A percentile compares a stretch with the other conserved stretches of the same genome.
Conservation (phyloP, 2,888 invertebrate species). For the Cryptocephalus moraei region DNA sequence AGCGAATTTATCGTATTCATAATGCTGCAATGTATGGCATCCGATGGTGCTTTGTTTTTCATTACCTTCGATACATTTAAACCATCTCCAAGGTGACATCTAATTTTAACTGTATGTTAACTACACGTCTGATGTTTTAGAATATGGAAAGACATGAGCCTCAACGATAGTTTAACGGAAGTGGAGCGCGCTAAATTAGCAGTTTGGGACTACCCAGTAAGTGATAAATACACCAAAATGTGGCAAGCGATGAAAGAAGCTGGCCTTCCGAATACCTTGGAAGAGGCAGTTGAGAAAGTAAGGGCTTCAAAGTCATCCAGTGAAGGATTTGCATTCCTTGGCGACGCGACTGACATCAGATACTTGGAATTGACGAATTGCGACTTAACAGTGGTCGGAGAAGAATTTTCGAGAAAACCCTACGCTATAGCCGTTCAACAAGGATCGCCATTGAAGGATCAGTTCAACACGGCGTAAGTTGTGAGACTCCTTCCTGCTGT, state of each 20-base stretch:
- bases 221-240: constrained; percentile 97
- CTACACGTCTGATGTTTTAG: constrained; percentile 38
- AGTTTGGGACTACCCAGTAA: constrained; percentile 98
- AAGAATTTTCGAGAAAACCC: constrained; percentile 94
- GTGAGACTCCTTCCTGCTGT: background rate
- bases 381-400: constrained; percentile 86
- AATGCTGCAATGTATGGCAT: too few species aligned
- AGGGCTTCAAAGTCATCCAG: constrained; percentile 55
- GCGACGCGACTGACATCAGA: constrained; percentile 88
- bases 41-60: too few species aligned
- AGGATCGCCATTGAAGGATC: constrained; percentile 86
- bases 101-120: background rate
- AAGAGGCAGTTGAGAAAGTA: constrained; percentile 71
- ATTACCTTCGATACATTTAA: too few species aligned
- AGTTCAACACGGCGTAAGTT: constrained; percentile 89
- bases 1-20: too few species aligned
- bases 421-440: constrained; percentile 96
- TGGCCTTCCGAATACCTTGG: constrained; percentile 64
- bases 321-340: constrained; percentile 41
- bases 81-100: background rate
- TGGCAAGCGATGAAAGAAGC: constrained; percentile 91
- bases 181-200: constrained; percentile 88
- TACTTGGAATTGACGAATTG: constrained; percentile 67
- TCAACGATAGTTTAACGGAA: constrained; percentile 85
- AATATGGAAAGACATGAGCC: constrained; percentile 97